Evolutionary conservation across 2,797 vertebrate genomes (phyloP).

Genomic region (Adelosebastes latens): DNA sequence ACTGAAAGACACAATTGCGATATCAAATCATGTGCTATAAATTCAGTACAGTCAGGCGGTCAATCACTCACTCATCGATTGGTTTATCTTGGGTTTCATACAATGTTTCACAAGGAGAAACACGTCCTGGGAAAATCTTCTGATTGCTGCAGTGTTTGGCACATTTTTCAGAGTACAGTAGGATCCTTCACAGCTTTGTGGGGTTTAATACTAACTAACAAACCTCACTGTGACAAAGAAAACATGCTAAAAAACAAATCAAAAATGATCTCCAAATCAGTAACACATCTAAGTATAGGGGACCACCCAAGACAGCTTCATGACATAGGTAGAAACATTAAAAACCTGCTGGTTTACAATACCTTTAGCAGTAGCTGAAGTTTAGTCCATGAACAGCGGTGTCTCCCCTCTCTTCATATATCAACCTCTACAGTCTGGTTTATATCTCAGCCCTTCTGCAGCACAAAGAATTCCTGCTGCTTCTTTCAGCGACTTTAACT

Average conservation of each 20-base stretch:
- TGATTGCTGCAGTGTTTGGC: background rate
- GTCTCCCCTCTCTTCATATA: slow-evolving; percentile 77
- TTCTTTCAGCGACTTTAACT: slow-evolving; percentile 88
- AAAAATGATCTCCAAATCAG: background rate
- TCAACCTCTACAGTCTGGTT: slow-evolving; percentile 77
- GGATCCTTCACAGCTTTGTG: background rate
- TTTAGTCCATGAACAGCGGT: slow-evolving; percentile 83
- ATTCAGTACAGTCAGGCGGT: background rate
- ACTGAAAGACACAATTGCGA: slow-evolving; percentile 58
- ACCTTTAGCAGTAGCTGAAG: slow-evolving; percentile 66
- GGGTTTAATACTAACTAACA: background rate
- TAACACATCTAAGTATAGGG: background rate
- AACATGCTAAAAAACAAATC: background rate
- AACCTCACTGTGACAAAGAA: background rate
- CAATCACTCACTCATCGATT: background rate
- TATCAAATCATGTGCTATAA: background rate
- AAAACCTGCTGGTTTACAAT: slow-evolving; percentile 54
- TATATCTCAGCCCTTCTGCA: slow-evolving; percentile 84
- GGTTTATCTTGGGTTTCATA: background rate
- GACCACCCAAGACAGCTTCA: slow-evolving; percentile 41
- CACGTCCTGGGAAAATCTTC: background rate
- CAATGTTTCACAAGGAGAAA: background rate
- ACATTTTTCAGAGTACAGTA: background rate
- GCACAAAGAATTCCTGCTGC: slow-evolving; percentile 86
- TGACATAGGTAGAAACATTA: slow-evolving; percentile 32